phyloP scores from a whole-genome alignment of 2,888 invertebrate genomes.

The Thysanoteuthis rhombus region DNA sequence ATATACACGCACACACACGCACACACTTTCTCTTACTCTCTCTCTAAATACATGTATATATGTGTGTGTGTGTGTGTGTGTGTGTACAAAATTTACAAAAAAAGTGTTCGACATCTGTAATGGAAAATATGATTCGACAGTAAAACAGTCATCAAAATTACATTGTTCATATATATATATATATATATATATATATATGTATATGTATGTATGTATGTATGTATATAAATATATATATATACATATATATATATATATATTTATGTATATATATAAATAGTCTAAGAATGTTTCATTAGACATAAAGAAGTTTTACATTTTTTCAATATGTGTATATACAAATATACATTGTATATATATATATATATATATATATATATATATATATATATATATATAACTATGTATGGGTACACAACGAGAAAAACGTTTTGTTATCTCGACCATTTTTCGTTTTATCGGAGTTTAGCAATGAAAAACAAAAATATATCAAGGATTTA shows the following conservation, averaged over 20 bases:
- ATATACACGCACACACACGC: not conserved
- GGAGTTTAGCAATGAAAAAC: no score
- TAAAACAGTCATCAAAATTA: not conserved
- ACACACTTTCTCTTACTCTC: no score
- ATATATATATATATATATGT: not conserved
- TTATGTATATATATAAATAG: no score
- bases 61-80: not conserved
- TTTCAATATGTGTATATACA: no score
- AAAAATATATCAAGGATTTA: no score
- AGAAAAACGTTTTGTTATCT: no score
- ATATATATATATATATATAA: slow-evolving; percentile 27
- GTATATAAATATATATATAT: not conserved
- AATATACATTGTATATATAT: slow-evolving; percentile 27
- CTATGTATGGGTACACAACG: slow-evolving; percentile 24
- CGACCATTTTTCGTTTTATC: no score
- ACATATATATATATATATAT: not conserved
- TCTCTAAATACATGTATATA: not conserved
- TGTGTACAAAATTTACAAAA: not conserved
- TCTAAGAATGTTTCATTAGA: no score
- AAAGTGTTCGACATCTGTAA: no score
- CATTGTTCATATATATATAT: no score
- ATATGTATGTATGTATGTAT: not conserved
- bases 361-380: slow-evolving; percentile 35
- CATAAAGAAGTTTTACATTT: no score
- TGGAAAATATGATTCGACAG: no score